Percentiles rank a stretch among this genome's conserved stretches.
phyloP scores from a whole-genome alignment of 2,888 invertebrate genomes.

The Drosophila seclusa region DNA sequence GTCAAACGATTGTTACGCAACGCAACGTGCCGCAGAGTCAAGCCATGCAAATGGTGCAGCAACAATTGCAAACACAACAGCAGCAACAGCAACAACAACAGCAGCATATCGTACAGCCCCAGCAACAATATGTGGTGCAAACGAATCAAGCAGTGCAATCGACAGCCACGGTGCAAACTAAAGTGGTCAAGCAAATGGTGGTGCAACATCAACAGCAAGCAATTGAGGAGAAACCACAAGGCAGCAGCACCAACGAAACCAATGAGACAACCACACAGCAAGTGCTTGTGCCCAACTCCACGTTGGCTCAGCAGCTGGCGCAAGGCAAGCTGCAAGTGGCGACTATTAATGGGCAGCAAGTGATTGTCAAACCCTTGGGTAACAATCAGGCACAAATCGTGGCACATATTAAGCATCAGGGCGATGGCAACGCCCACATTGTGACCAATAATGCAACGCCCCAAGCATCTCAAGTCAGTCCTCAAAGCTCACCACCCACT shows the following conservation, averaged over 20 bases:
- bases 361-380: slow-evolving; percentile 91
- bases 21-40: slow-evolving; percentile 82
- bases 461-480: slow-evolving; percentile 70
- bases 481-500: slow-evolving; percentile 62
- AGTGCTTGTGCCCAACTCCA: slow-evolving; percentile 91
- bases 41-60: slow-evolving; percentile 73
- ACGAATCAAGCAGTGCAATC: slow-evolving; percentile 68
- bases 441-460: slow-evolving; percentile 82
- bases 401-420: slow-evolving; percentile 88
- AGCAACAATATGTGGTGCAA: slow-evolving; percentile 79
- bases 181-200: slow-evolving; percentile 75
- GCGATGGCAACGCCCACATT: slow-evolving; percentile 85
- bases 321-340: slow-evolving; percentile 93
- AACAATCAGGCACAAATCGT: slow-evolving; percentile 92
- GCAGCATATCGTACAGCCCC: slow-evolving; percentile 74
- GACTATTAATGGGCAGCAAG: slow-evolving; percentile 94
- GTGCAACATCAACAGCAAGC: slow-evolving; percentile 70
- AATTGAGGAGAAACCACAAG: slow-evolving; percentile 70
- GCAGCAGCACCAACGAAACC: slow-evolving; percentile 82
- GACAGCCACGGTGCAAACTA: slow-evolving; percentile 59
- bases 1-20: slow-evolving; percentile 84
- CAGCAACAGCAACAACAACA: slow-evolving; percentile 51
- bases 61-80: slow-evolving; percentile 65
- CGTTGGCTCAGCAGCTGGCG: slow-evolving; percentile 92
- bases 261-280: slow-evolving; percentile 85